Conservation (phyloP, 2,797 vertebrate species). For the Poeciliopsis presidionis region DNA sequence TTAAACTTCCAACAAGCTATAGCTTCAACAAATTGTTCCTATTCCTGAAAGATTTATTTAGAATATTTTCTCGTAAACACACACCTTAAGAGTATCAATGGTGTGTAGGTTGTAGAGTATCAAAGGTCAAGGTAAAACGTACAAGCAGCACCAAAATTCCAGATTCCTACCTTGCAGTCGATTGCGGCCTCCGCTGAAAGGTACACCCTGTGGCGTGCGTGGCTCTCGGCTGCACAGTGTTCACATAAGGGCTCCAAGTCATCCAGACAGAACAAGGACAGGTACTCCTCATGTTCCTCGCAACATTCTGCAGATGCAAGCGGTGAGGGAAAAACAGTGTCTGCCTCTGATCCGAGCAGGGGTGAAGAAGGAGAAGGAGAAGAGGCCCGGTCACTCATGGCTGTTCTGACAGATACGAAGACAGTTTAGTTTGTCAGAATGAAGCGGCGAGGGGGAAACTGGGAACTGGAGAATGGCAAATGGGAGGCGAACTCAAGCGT, state of each 20-base stretch:
- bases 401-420: constrained; percentile 14
- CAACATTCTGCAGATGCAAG: constrained; percentile 16
- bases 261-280: constrained; percentile 60
- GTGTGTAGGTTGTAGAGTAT: background rate
- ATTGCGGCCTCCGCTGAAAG: constrained; percentile 38
- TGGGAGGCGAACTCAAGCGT: constrained; percentile 14
- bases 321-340: background rate
- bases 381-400: constrained; percentile 17
- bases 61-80: background rate
- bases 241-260: constrained; percentile 58
- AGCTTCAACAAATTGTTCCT: background rate
- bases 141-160: background rate
- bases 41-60: background rate
- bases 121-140: background rate
- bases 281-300: constrained; percentile 29
- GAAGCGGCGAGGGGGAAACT: background rate
- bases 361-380: constrained; percentile 9
- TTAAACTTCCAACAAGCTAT: background rate
- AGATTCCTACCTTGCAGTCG: constrained; percentile 53
- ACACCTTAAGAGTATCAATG: background rate
- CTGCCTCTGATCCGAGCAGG: constrained; percentile 5
- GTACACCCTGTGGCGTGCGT: constrained; percentile 47
- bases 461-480: background rate
- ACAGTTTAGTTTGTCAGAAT: constrained; percentile 9
- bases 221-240: constrained; percentile 50